Evolutionary conservation across 2,113 vertebrate species (phyloP).

Genomic region (Hypocryptadius cinnamomeus): DNA sequence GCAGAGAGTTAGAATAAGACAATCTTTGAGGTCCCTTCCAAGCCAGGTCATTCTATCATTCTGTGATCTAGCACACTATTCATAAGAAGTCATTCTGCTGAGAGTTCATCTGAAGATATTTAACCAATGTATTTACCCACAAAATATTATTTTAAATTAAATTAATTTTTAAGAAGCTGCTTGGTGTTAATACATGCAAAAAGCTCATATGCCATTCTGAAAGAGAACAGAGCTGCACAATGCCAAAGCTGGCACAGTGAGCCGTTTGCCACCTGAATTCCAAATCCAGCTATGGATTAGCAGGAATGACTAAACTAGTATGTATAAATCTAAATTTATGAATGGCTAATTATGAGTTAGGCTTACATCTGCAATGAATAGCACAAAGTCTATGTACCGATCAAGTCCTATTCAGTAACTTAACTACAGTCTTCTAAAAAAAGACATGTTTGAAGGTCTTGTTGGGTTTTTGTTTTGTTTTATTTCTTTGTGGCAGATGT

Average conservation of each 20-base stretch:
- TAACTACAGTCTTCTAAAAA: conserved; percentile 20
- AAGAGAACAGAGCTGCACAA: not conserved
- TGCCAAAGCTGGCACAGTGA: not conserved
- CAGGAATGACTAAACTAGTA: conserved; percentile 5
- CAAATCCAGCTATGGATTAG: not conserved
- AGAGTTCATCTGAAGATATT: not conserved
- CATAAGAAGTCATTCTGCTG: not conserved
- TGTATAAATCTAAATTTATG: not conserved
- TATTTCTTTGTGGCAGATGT: conserved; percentile 21
- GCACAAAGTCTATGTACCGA: not conserved
- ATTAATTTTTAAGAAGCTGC: not conserved
- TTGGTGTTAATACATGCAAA: not conserved
- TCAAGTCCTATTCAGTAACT: conserved; percentile 3
- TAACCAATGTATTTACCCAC: not conserved
- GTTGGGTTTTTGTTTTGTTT: not conserved
- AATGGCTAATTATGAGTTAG: not conserved
- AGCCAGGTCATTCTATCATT: not conserved
- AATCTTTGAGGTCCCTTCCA: not conserved
- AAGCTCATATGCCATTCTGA: not conserved
- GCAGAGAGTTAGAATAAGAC: accelerated
- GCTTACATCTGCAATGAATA: not conserved
- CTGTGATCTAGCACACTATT: not conserved
- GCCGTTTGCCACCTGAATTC: conserved; percentile 1
- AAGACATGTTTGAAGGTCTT: not conserved
- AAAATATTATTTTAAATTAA: not conserved